Percentiles rank a stretch among this genome's conserved stretches.
Evolutionary conservation across 1,140 invertebrate species (phyloP).

Genomic region (Zaprionus nigranus): DNA sequence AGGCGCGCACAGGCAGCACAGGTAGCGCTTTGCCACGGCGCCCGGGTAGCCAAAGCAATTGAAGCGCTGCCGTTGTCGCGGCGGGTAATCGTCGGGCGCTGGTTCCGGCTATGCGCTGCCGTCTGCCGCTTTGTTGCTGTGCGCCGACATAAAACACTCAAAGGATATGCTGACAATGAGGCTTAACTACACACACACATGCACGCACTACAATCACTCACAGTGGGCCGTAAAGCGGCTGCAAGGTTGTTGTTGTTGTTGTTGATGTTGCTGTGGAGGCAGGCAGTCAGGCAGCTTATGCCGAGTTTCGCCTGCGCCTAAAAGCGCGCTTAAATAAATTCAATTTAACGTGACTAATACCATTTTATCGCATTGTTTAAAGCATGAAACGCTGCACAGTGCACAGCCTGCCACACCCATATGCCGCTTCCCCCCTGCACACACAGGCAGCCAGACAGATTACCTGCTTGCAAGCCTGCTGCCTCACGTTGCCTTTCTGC

Average conservation of each 20-base stretch:
- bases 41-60: constrained; percentile 68
- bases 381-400: constrained; percentile 72
- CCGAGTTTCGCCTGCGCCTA: constrained; percentile 65
- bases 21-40: constrained; percentile 1
- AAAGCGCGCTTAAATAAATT: constrained; percentile 82
- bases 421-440: neutral
- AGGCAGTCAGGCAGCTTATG: constrained; percentile 34
- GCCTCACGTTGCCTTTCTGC: too few relatives aligned
- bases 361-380: constrained; percentile 83
- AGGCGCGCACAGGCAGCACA: constrained; percentile 11
- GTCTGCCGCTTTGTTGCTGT: constrained; percentile 31
- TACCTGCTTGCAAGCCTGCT: constrained; percentile 37
- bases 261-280: neutral
- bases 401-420: constrained; percentile 27
- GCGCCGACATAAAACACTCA: constrained; percentile 79
- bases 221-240: constrained; percentile 36
- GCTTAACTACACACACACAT: constrained; percentile 68
- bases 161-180: constrained; percentile 83
- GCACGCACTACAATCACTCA: constrained; percentile 20
- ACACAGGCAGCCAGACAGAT: constrained; percentile 20
- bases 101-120: constrained; percentile 4
- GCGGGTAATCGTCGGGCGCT: constrained; percentile 39
- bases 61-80: constrained; percentile 53
- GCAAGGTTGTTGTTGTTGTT: constrained; percentile 20
- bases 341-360: constrained; percentile 83